Conservation (phyloP, 2,888 invertebrate species). For the Seladonia tumulorum region DNA sequence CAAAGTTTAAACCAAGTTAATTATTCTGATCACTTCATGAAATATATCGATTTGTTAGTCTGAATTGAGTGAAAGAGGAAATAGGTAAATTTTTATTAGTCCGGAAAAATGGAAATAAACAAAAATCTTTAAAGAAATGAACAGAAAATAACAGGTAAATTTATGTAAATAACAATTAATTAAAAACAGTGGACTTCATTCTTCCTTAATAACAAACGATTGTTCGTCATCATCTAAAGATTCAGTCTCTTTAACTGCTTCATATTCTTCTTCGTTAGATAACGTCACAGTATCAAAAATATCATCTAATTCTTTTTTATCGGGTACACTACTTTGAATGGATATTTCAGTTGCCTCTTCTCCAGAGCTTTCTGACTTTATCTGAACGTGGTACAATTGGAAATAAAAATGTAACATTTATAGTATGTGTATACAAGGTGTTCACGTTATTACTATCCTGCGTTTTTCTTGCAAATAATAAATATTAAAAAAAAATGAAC, state of each 20-base stretch:
- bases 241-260: conserved; percentile 3
- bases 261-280: not conserved
- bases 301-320: not conserved
- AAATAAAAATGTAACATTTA: not conserved
- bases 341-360: conserved; percentile 6
- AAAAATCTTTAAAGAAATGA: too few relatives aligned
- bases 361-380: not conserved
- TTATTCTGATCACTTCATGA: not conserved
- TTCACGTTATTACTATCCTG: too few relatives aligned
- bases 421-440: not conserved
- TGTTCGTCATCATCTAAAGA: conserved; percentile 15
- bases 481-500: not conserved
- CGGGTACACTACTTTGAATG: not conserved
- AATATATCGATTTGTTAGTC: not conserved
- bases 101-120: not conserved
- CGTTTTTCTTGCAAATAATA: too few relatives aligned
- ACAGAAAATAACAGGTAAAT: too few relatives aligned
- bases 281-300: not conserved
- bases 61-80: not conserved
- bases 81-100: not conserved
- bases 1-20: not conserved
- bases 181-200: conserved; percentile 11
- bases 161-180: not conserved
- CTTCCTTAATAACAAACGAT: not conserved
- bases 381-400: conserved; percentile 8